A percentile compares a stretch with the other conserved stretches of the same genome.
Evolutionary conservation across 2,113 vertebrate species (phyloP).

Genomic region (Macaca mulatta): DNA sequence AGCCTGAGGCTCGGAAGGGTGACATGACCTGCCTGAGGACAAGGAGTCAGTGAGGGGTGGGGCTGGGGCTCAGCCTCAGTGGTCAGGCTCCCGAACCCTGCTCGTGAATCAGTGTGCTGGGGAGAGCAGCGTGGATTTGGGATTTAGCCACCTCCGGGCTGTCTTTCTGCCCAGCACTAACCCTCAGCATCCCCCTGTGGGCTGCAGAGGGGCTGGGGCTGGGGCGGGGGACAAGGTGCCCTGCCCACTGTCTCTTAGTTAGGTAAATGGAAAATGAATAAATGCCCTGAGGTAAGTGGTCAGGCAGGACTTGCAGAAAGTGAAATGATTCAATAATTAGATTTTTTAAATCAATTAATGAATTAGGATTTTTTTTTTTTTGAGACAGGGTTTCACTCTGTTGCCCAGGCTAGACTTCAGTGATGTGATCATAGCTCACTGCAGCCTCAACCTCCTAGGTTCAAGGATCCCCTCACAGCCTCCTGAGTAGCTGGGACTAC

Average conservation of each 20-base stretch:
- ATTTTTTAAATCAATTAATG: background rate
- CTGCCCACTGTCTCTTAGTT: background rate
- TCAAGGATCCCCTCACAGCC: too few relatives aligned
- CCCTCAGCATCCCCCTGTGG: too few relatives aligned
- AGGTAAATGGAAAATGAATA: background rate
- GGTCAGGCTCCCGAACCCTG: accelerated
- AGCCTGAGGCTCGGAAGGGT: background rate
- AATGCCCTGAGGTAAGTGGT: constrained; percentile 24
- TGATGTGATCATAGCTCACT: too few relatives aligned
- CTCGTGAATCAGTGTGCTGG: background rate
- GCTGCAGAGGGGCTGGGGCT: background rate
- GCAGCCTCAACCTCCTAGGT: too few relatives aligned
- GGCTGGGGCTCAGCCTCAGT: too few relatives aligned
- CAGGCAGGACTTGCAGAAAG: constrained; percentile 35
- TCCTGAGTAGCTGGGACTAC: too few relatives aligned
- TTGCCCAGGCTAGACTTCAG: too few relatives aligned
- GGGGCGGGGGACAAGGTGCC: accelerated
- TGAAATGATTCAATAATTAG: constrained; percentile 74
- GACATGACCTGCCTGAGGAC: background rate
- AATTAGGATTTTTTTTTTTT: too few relatives aligned
- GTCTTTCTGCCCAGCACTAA: background rate
- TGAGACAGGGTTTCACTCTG: too few relatives aligned
- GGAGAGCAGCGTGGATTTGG: too few relatives aligned
- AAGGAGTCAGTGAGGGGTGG: background rate
- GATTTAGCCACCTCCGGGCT: background rate